Conservation (phyloP, 1,140 invertebrate species). For the Cataglyphis hispanica region DNA sequence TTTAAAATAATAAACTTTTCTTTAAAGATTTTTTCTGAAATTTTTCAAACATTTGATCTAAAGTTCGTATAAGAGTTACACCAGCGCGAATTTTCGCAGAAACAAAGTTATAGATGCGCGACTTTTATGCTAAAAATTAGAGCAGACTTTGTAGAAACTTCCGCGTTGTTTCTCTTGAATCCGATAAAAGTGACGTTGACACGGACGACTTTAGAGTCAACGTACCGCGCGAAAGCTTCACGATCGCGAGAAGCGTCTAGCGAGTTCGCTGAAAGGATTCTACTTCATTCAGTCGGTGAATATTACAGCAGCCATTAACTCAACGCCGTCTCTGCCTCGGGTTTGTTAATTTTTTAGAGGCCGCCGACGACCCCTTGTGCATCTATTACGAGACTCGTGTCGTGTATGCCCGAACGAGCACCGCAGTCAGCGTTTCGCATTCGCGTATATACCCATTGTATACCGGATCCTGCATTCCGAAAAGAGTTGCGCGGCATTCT, state of each 20-base stretch:
- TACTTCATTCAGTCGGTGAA: conserved; percentile 63
- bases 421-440: conserved; percentile 28
- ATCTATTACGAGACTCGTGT: conserved; percentile 8
- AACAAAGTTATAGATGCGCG: neutral
- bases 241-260: conserved; percentile 33
- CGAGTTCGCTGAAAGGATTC: conserved; percentile 26
- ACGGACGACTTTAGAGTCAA: conserved; percentile 21
- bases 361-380: conserved; percentile 6
- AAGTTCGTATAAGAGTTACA: neutral
- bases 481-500: neutral
- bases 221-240: neutral
- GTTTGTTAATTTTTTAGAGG: conserved; percentile 71
- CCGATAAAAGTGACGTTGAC: neutral
- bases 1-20: no score
- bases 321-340: conserved; percentile 3
- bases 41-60: no score
- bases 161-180: conserved; percentile 11
- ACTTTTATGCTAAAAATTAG: conserved; percentile 22
- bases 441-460: conserved; percentile 32
- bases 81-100: neutral
- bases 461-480: neutral
- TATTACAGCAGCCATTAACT: conserved; percentile 72
- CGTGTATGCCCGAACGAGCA: conserved; percentile 6
- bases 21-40: no score
- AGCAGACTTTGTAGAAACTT: neutral